phyloP scores from a whole-genome alignment of 1,140 invertebrate genomes.

The Aphidius gifuensis region DNA sequence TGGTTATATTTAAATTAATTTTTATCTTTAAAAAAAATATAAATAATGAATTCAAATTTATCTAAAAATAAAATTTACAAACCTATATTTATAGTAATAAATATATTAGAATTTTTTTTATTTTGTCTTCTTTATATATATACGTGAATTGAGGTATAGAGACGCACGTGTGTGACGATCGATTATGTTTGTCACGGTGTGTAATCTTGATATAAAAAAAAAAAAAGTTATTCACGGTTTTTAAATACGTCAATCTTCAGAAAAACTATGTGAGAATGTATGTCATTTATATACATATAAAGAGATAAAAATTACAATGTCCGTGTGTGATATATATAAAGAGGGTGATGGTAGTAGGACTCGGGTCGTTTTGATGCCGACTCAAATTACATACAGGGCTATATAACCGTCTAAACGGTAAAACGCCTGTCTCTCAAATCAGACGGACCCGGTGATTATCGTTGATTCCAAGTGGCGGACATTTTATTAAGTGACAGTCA shows the following conservation, averaged over 20 bases:
- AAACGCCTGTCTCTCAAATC: constrained; percentile 37
- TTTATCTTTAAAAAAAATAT: too few species aligned
- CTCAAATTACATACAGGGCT: constrained; percentile 24
- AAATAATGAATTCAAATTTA: too few species aligned
- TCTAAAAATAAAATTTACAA: too few species aligned
- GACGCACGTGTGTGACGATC: background rate
- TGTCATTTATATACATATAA: background rate
- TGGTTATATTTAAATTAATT: too few species aligned
- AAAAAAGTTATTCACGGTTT: constrained; percentile 23
- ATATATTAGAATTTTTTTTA: too few species aligned
- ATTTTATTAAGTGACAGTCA: constrained; percentile 34
- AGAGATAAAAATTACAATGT: too few species aligned
- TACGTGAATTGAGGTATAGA: background rate
- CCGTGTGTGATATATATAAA: too few species aligned
- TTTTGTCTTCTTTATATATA: too few species aligned
- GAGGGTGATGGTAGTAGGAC: background rate
- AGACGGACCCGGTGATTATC: constrained; percentile 35
- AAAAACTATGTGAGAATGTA: constrained; percentile 16
- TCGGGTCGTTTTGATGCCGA: background rate
- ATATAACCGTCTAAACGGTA: constrained; percentile 31
- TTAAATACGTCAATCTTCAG: constrained; percentile 27
- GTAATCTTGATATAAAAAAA: background rate
- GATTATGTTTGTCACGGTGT: background rate
- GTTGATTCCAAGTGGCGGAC: constrained; percentile 27
- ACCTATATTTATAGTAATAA: too few species aligned